Conservation (phyloP, 2,888 invertebrate species). For the Myopa testacea region DNA sequence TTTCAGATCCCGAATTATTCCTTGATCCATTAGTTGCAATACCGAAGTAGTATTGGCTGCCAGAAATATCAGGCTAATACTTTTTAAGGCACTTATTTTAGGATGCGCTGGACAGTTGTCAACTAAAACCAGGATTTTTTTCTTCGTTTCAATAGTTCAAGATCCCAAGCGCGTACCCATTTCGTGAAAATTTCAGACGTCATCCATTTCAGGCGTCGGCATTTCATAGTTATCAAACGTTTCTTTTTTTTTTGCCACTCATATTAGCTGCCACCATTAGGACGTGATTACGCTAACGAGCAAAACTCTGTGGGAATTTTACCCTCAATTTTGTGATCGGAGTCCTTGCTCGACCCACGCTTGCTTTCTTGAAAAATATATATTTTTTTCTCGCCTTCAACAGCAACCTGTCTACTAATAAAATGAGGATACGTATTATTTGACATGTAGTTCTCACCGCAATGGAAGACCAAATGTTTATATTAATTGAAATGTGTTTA, state of each 20-base stretch:
- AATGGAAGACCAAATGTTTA: too few relatives aligned
- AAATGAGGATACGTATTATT: too few relatives aligned
- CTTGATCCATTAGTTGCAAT: background rate
- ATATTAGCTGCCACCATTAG: background rate
- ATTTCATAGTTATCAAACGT: background rate
- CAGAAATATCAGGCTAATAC: background rate
- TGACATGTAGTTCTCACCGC: too few relatives aligned
- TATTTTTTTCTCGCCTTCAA: too few relatives aligned
- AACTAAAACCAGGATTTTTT: background rate
- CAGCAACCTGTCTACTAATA: too few relatives aligned
- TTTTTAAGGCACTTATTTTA: background rate
- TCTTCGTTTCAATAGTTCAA: background rate
- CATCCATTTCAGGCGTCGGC: background rate
- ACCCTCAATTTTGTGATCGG: too few relatives aligned
- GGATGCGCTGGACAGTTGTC: background rate
- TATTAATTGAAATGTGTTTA: too few relatives aligned
- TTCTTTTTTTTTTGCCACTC: background rate
- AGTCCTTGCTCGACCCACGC: too few relatives aligned
- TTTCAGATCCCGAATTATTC: background rate
- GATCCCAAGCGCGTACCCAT: background rate
- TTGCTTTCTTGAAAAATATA: too few relatives aligned
- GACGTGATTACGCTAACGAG: background rate
- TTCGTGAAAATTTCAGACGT: background rate
- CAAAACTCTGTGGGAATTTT: too few relatives aligned
- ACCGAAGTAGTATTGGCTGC: background rate